Base-by-base conservation (phyloP, 2,113 vertebrate species). In the Pionites leucogaster region DNA sequence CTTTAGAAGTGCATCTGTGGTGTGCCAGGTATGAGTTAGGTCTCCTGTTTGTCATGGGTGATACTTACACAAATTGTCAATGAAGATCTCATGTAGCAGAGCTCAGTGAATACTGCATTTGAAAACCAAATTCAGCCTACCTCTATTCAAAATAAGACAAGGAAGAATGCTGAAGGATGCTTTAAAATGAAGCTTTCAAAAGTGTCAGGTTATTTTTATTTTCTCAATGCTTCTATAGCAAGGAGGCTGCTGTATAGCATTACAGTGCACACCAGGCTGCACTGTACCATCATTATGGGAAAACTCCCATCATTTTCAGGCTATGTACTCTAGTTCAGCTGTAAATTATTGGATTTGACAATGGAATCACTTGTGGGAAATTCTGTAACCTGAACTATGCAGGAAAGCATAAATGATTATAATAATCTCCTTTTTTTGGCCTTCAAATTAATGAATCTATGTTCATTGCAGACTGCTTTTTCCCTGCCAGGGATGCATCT, bases 301-400 rank as follows among this genome's bases (percentile, higher is more conserved):
- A 94, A 95, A 46, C 18, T 92, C 76, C 76, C 65, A 3, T 91
- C 35, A 68, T 93, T 92, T 59, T 93, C 47, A 79, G 35, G 22
- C 17, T 70, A 42, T 18, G 44, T 63, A 47, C 47, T 83, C 33
- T 78, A 60, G 44, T 88, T 96, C 47, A 76, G 28, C 62, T 69
- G 16, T 92, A 85, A 96, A 92, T 92, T 94, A 89, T 87, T 79
- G 20, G 57, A 82, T 69, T 87, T 96, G 92, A 95, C 80, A 76
- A 13, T 93, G 64, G 71, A 90, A 88, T 88, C 55, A 81, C 83
- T 94, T 95, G 88, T 93, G 74, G 88, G 74, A 94, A 95, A 85
- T 91, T 92, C 77, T 82, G 52, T 70, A 84, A 86, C 62, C 69
- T 92, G 86, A 89, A 62, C 52, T 82, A 82, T 57, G n/a, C 52